Evolutionary conservation across 2,888 invertebrate species (phyloP), one percentile per base, ranked within the genome.

Genomic region (Liodrosophila aerea): DNA sequence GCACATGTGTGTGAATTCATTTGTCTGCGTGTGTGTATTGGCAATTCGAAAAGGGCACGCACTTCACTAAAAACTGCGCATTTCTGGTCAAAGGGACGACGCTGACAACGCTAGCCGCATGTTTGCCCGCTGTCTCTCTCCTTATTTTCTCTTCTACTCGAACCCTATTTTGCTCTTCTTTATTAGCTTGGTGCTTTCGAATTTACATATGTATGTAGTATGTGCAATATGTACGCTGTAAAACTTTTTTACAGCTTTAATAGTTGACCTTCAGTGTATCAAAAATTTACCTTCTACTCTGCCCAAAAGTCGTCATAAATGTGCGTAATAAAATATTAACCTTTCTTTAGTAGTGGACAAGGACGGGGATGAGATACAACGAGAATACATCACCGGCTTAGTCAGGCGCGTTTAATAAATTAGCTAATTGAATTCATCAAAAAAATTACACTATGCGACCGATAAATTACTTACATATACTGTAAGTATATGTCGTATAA

Each of bases 41-140:
- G 82, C 85, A 85, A 85, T 80, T 82, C 83, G n/a, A 80, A 80
- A 80, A 80, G 85, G 78, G 78, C 78, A 85, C 82, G 85, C 83
- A 80, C 78, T 80, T 80, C 85, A 77, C 78, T 80, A 85, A 80
- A 80, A 80, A 80, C 78, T 80, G 78, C 78, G 78, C 78, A 80
- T 80, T 80, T 80, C 78, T 85, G 78, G 78, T 80, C 85, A 85
- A 80, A 80, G 85, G 75, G 85, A 80, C 78, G 78, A 62, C 56
- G 78, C 78, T 80, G 78, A 78, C 78, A 78, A 75, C 66, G 73
- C 63, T 61, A 68, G 82, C 85, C 85, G 72, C 77, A 84, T 82
- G 85, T 81, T 81, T 74, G 67, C 67, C 40, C 60, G 41, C 41
- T 13, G 47, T 16, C 33, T 15, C 51, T 12, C 36, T 40, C 18